Base-by-base conservation (phyloP, 2,888 invertebrate species). In the Tupiocoris notatus region DNA sequence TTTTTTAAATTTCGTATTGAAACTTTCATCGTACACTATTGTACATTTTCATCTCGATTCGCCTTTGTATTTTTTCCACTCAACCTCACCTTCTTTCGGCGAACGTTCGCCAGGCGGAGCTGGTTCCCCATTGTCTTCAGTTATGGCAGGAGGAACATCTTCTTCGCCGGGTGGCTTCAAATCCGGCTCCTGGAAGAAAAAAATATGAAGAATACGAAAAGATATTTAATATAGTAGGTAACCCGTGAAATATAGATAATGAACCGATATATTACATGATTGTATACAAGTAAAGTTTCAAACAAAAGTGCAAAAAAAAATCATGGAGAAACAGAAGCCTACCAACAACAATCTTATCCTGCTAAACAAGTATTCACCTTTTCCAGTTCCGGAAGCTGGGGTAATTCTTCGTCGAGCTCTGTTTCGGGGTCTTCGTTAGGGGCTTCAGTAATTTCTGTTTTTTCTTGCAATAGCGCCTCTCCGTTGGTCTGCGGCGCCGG, bases 291-390 rank as follows among this genome's bases (percentile, higher is more conserved):
- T n/a, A n/a, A n/a, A n/a, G n/a, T n/a, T n/a, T n/a, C n/a, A n/a
- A n/a, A n/a, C n/a, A n/a, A n/a, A n/a, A n/a, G n/a, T n/a, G n/a
- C n/a, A n/a, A n/a, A n/a, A n/a, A n/a, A n/a, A n/a, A n/a, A n/a
- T n/a, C n/a, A n/a, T n/a, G n/a, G n/a, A n/a, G n/a, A n/a, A n/a
- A n/a, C n/a, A n/a, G n/a, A n/a, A n/a, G n/a, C n/a, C n/a, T n/a
- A n/a, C n/a, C n/a, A n/a, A n/a, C n/a, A n/a, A n/a, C n/a, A n/a
- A n/a, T n/a, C n/a, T n/a, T n/a, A n/a, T n/a, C n/a, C n/a, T n/a
- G n/a, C n/a, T n/a, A n/a, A n/a, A n/a, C 21, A 62, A 18, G 80
- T 86, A 2, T 25, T 23, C 2, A 64, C 74, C 24, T 64, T 54
- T 24, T 63, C 21, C 3, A 20, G 54, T 56, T 39, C 39, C 1